Percentiles rank a stretch among this genome's conserved stretches.
Conservation (phyloP, 2,888 invertebrate genomes). For the Mechanitis messenoides region DNA sequence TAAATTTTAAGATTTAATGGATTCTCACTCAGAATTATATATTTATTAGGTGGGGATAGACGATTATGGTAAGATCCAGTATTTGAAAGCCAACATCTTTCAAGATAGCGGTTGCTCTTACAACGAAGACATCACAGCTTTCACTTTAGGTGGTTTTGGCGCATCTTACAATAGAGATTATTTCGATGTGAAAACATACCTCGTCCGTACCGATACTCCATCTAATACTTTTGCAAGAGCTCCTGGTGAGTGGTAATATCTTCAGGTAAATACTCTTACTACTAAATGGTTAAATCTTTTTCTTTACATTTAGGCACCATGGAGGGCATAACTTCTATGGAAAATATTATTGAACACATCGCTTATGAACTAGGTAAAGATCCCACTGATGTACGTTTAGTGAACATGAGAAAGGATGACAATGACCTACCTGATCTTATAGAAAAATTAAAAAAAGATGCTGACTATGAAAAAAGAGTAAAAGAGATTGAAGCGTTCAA, state of each 20-base stretch:
- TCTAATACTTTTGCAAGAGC: constrained; percentile 82
- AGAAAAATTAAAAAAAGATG: constrained; percentile 53
- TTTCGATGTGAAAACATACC: constrained; percentile 65
- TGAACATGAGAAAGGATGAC: constrained; percentile 71
- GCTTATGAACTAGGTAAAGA: constrained; percentile 75
- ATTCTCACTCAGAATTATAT: not conserved
- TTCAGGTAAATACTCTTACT: not conserved
- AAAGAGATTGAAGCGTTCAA: constrained; percentile 75
- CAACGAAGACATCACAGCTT: constrained; percentile 67
- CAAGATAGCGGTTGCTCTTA: constrained; percentile 68
- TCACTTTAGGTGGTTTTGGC: constrained; percentile 51
- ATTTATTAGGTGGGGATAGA: constrained; percentile 74
- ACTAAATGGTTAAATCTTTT: not conserved
- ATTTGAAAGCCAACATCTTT: constrained; percentile 70
- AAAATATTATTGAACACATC: constrained; percentile 83
- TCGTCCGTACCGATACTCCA: constrained; percentile 79
- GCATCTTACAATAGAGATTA: constrained; percentile 76
- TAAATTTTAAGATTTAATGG: not conserved
- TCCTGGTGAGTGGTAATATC: constrained; percentile 69
- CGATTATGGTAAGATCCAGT: constrained; percentile 80
- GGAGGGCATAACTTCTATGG: constrained; percentile 78
- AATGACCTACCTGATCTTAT: constrained; percentile 72
- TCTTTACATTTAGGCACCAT: constrained; percentile 57
- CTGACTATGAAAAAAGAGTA: constrained; percentile 74
- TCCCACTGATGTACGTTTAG: constrained; percentile 73